Base-by-base conservation (phyloP, 2,888 invertebrate species). In the Mycogona germanica region DNA sequence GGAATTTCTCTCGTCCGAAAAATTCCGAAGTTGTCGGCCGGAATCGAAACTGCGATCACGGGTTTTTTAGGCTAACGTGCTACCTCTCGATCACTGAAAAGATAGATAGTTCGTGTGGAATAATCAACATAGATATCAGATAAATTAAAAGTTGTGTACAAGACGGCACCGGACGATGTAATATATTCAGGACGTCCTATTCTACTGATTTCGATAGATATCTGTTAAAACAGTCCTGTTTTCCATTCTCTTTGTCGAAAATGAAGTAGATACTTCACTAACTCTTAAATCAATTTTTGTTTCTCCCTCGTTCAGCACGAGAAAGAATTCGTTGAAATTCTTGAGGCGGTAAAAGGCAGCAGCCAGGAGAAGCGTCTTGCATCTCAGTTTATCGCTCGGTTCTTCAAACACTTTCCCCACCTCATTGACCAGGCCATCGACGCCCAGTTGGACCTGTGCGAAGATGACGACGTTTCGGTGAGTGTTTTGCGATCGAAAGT, bases 311-410 rank as follows among this genome's bases (percentile, higher is more conserved):
- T 78, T 44, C 66, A 93, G 93, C 86, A 89, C 74, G 84, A 87
- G 67, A 78, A 80, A 55, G 88, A 91, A 68, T 96, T 87, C 68
- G 70, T 83, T 61, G 84, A 87, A 67, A 91, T 93, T 64, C 72
- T 96, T 47, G 80, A 82, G 54, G 89, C 88, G 37, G 87, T 88
- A 0, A 91, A 89, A 72, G 91, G 92, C 28, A 81, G 82, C 0
- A 80, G 84, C 19, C 88, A 87, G 63, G 92, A 92, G 66, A 96
- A 96, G 69, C 80, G 87, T 53, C 72, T 97, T 59, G 89, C 95
- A 4, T 88, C 93, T 2, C 95, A 96, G 69, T 93, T 97, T 64
- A 92, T 96, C 67, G 84, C 88, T 2, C 82, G 89, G 70, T 96
- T 95, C 73, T 92, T 92, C 68, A 88, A 86, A 67, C 79, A 84